phyloP scores from a whole-genome alignment of 1,140 invertebrate genomes.

The Leptinotarsa texana region DNA sequence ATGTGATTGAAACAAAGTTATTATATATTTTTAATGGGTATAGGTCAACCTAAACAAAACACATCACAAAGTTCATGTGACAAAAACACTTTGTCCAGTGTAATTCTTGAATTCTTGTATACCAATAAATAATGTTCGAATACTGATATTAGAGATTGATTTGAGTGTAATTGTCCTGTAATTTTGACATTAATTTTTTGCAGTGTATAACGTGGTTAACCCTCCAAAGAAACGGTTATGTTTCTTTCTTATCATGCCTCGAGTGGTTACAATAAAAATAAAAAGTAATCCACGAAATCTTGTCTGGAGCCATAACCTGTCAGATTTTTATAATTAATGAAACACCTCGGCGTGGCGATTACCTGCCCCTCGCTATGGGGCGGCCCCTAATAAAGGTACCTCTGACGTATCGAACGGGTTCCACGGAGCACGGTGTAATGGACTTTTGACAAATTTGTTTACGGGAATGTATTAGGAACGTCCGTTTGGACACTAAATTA shows the following conservation, averaged over 20 bases:
- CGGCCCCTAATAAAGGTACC: neutral
- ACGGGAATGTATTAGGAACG: no score
- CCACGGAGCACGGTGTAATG: neutral
- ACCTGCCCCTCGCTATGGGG: constrained; percentile 18
- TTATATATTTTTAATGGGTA: no score
- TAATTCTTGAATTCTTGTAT: no score
- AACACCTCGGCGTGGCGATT: constrained; percentile 37
- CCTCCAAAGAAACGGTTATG: neutral
- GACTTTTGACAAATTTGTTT: neutral
- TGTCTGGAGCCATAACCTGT: constrained; percentile 40
- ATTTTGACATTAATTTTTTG: neutral
- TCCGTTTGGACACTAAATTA: no score
- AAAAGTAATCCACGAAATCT: constrained; percentile 33
- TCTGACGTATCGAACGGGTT: neutral
- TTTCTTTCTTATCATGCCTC: constrained; percentile 5
- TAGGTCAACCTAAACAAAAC: no score
- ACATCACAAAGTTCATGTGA: no score
- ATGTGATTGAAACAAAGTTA: no score
- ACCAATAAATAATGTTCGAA: no score
- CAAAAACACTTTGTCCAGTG: no score
- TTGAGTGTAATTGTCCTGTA: neutral
- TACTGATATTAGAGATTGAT: neutral
- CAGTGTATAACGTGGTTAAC: neutral
- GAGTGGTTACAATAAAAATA: constrained; percentile 11
- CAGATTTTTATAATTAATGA: constrained; percentile 41